Percentiles rank a stretch among this genome's conserved stretches.
These are phyloP conservation scores for Diloba caeruleocephala DNA, from an alignment of 2,888 invertebrate species.

Conservation along the genomic window DNA sequence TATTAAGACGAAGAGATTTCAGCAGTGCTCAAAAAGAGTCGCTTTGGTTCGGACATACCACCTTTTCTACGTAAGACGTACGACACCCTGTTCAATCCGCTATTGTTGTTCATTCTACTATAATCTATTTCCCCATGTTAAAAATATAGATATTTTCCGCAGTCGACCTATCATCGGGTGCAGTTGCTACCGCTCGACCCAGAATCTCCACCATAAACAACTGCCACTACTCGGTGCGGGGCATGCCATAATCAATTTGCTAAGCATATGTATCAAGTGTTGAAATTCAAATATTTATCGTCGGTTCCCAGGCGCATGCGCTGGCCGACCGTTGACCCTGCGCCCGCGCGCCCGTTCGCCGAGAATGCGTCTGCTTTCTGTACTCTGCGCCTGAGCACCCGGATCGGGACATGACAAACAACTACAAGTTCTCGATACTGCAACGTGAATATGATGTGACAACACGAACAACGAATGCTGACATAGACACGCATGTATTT, in stretches of 20 bases:
- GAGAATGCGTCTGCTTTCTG: slow-evolving; percentile 78
- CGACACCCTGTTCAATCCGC: not conserved
- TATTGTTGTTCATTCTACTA: slow-evolving; percentile 1
- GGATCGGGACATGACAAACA: slow-evolving; percentile 66
- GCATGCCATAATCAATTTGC: slow-evolving; percentile 84
- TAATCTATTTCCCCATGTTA: not conserved
- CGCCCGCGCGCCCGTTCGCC: slow-evolving; percentile 65
- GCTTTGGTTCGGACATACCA: slow-evolving; percentile 9
- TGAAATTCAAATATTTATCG: slow-evolving; percentile 88
- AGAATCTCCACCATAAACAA: slow-evolving; percentile 71
- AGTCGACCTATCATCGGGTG: slow-evolving; percentile 12
- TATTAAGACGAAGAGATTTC: slow-evolving; percentile 8
- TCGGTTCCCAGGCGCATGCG: slow-evolving; percentile 83
- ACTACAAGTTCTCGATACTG: slow-evolving; percentile 62
- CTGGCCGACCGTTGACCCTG: slow-evolving; percentile 86
- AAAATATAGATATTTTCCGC: slow-evolving; percentile 9
- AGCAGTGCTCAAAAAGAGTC: not conserved
- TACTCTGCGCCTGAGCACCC: slow-evolving; percentile 69
- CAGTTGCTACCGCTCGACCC: slow-evolving; percentile 51
- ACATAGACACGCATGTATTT: slow-evolving; percentile 20
- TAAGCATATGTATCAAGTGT: slow-evolving; percentile 87
- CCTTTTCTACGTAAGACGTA: not conserved
- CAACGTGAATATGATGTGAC: slow-evolving; percentile 48
- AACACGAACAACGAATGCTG: slow-evolving; percentile 24
- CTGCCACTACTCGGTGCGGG: slow-evolving; percentile 63